phyloP scores from a whole-genome alignment of 2,888 invertebrate species.

The Cantharis flavilabris region DNA sequence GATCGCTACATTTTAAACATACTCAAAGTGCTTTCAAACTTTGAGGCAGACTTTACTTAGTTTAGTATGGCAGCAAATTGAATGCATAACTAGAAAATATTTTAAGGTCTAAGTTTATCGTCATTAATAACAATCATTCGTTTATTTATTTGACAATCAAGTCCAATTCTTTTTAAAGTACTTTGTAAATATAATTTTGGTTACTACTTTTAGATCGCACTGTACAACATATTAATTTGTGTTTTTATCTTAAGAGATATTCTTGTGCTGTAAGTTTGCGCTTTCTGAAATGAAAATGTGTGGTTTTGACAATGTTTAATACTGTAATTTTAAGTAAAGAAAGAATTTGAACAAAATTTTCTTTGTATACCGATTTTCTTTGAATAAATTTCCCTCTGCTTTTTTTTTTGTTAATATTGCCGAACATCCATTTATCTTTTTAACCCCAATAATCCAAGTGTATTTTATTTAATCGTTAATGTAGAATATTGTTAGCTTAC shows the following conservation, averaged over 20 bases:
- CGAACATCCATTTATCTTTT: background rate
- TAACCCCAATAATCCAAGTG: background rate
- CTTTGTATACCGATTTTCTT: background rate
- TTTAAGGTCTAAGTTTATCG: too few species aligned
- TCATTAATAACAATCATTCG: too few species aligned
- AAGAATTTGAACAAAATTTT: background rate
- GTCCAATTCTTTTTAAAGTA: too few species aligned
- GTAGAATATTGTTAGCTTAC: background rate
- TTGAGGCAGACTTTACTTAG: background rate
- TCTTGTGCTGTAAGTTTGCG: background rate
- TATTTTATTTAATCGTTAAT: background rate
- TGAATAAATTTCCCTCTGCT: background rate
- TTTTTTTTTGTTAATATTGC: background rate
- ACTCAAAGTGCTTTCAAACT: background rate
- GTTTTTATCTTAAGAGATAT: background rate
- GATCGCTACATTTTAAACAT: background rate
- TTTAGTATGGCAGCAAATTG: background rate
- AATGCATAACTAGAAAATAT: background rate
- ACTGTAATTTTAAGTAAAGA: background rate
- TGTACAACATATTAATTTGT: background rate
- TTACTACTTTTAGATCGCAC: background rate
- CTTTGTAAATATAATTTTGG: background rate
- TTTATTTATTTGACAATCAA: too few species aligned
- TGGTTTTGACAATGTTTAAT: background rate
- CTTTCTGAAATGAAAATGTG: background rate